Evolutionary conservation across 2,797 vertebrate species (phyloP).

Genomic region (Microcaecilia unicolor): DNA sequence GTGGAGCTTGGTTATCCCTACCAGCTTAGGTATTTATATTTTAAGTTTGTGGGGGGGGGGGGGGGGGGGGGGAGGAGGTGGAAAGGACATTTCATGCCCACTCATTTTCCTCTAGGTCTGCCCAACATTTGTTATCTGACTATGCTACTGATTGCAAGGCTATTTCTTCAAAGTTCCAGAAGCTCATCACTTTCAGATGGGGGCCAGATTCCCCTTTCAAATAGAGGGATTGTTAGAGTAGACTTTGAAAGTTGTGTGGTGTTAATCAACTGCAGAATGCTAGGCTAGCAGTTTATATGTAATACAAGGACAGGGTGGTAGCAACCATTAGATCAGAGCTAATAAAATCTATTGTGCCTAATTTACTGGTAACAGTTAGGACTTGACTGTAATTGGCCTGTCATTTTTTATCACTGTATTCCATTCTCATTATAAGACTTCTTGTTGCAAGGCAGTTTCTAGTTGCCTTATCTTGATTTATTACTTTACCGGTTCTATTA

Average conservation of each 20-base stretch:
- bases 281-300: slow-evolving; percentile 15
- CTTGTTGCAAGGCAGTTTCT: slow-evolving; percentile 4
- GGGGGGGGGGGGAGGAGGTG: too few relatives aligned
- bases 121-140: too few relatives aligned
- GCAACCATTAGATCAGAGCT: slow-evolving; percentile 17
- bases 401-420: slow-evolving; percentile 16
- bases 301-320: slow-evolving; percentile 12
- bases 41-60: too few relatives aligned
- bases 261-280: slow-evolving; percentile 20
- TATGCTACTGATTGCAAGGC: too few relatives aligned
- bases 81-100: too few relatives aligned
- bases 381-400: slow-evolving; percentile 10
- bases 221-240: slow-evolving; percentile 12
- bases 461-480: slow-evolving; percentile 1
- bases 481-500: neutral
- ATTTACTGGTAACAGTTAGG: slow-evolving; percentile 23
- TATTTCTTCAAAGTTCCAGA: too few relatives aligned
- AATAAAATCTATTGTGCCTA: slow-evolving; percentile 20
- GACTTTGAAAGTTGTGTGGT: slow-evolving; percentile 7
- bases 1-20: too few relatives aligned
- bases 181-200: slow-evolving; percentile 5
- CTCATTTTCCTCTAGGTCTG: too few relatives aligned
- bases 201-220: slow-evolving; percentile 10
- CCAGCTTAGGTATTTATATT: too few relatives aligned
- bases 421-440: slow-evolving; percentile 1